Conservation (phyloP, 2,113 vertebrate genomes). For the Elanus axillaris region DNA sequence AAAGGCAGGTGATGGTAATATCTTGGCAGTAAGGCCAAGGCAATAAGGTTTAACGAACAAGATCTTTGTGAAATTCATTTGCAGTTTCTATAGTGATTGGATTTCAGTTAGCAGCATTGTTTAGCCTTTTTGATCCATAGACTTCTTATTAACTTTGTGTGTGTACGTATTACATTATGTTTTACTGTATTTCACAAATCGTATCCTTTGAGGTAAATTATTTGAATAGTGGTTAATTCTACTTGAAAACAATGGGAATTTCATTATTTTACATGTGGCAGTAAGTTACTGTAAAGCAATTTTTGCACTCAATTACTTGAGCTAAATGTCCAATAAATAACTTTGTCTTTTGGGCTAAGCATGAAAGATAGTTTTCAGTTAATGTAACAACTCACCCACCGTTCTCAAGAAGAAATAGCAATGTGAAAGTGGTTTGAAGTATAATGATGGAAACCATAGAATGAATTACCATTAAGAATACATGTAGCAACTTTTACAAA, state of each 20-base stretch:
- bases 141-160: neutral
- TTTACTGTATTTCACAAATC: neutral
- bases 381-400: neutral
- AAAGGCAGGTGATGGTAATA: neutral
- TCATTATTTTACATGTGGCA: neutral
- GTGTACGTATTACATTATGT: neutral
- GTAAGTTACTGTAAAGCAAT: neutral
- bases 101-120: neutral
- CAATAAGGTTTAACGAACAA: neutral
- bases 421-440: neutral
- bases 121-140: neutral
- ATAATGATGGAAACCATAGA: neutral
- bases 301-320: slow-evolving; percentile 4
- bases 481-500: neutral
- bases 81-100: neutral
- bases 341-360: neutral
- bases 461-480: neutral
- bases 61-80: neutral
- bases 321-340: slow-evolving; percentile 27
- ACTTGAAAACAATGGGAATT: neutral
- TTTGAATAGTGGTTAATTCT: neutral
- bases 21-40: neutral
- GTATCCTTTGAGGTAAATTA: neutral
- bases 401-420: neutral
- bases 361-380: neutral